Evolutionary conservation across 2,888 invertebrate species (phyloP), one percentile per base, ranked within the genome.

Genomic region (Petrolisthes cinctipes): DNA sequence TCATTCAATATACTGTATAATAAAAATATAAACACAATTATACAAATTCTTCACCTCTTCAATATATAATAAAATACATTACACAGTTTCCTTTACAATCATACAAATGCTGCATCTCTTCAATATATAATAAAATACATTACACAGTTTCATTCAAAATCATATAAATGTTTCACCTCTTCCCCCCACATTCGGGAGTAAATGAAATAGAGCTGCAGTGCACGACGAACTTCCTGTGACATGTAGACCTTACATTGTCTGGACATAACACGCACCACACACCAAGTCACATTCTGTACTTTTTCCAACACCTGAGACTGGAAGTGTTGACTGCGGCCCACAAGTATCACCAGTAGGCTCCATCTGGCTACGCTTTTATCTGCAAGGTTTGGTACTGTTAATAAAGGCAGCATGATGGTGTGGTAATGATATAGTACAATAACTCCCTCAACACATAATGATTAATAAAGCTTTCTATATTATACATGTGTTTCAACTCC

Each of bases 181-280:
- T 89, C 89, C 9, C 89, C 89, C 89, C 89, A 89, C 78, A 89
- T 66, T 9, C 89, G 83, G 11, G 86, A 89, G 76, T 89, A 89
- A 20, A 68, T 78, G 23, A 84, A 84, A 53, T 89, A 86, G n/a
- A 89, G 76, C 57, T 89, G 89, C 7, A 89, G n/a, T 5, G 83
- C 81, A n/a, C 86, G 83, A 3, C 86, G 66, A 53, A 89, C 71
- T 56, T 76, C 80, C 71, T 89, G 82, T 51, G 89, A 82, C 11
- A 86, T 82, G 75, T 89, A 86, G 17, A 89, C 86, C 61, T 89
- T 80, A 68, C 80, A 89, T 79, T 89, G 89, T 0, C 89, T 83
- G 23, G 73, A 81, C 23, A 88, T 68, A 37, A 56, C 75, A 17
- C 88, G 66, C 54, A 85, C 20, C 9, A 88, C 66, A 37, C 56